A percentile compares a stretch with the other conserved stretches of the same genome.
Conservation (phyloP, 2,888 invertebrate genomes). For the Lithodes maja region DNA sequence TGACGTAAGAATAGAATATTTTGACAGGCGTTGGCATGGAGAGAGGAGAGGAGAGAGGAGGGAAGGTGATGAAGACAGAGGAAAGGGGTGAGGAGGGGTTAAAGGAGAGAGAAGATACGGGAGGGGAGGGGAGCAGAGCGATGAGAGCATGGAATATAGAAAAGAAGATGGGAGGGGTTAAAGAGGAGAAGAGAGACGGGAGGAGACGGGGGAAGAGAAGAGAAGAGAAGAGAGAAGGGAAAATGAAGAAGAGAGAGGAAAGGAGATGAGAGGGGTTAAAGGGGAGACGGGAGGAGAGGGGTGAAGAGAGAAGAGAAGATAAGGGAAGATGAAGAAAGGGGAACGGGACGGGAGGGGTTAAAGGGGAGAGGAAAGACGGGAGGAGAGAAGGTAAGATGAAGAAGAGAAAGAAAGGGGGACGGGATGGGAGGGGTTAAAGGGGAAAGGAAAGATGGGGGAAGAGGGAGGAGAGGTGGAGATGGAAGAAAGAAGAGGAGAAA, state of each 20-base stretch:
- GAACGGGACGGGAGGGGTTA: neutral
- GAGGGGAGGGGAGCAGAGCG: neutral
- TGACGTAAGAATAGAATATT: neutral
- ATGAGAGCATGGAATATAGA: conserved; percentile 7
- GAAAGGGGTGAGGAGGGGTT: neutral
- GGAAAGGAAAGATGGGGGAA: too few species aligned
- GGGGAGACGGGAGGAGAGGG: too few species aligned
- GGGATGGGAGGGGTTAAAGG: too few species aligned
- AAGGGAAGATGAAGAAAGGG: too few species aligned
- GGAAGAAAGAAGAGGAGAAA: too few species aligned
- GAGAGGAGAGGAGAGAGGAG: neutral
- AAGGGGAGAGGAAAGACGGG: neutral
- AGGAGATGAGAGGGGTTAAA: too few species aligned
- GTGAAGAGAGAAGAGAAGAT: too few species aligned
- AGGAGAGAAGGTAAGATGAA: neutral
- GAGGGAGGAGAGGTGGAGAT: too few species aligned
- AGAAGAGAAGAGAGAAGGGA: neutral
- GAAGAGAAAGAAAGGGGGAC: neutral
- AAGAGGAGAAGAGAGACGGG: conserved; percentile 10
- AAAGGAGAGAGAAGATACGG: neutral
- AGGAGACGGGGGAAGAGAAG: neutral
- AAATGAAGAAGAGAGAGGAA: neutral
- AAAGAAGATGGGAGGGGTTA: neutral
- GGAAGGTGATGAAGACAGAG: neutral
- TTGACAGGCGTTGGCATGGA: neutral